Conservation (phyloP, 2,797 vertebrate genomes). For the Rhinophrynus dorsalis region DNA sequence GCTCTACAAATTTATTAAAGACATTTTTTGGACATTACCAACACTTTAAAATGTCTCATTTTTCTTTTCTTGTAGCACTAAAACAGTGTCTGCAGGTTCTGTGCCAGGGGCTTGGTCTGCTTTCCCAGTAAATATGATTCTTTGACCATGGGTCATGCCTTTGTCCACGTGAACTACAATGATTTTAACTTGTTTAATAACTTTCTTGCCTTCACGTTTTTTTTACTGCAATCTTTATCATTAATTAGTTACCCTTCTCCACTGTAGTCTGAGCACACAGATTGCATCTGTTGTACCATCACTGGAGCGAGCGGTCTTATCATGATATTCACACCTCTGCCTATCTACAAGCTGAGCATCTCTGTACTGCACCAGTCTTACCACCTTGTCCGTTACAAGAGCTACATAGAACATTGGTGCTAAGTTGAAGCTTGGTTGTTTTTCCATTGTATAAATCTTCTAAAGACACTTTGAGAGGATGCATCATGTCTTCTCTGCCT, state of each 20-base stretch:
- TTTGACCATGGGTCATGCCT: constrained; percentile 96
- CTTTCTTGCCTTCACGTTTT: constrained; percentile 97
- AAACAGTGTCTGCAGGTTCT: constrained; percentile 93
- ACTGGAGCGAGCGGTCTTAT: constrained; percentile 94
- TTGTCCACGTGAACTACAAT: constrained; percentile 97
- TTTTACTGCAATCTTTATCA: constrained; percentile 97
- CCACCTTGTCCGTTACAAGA: constrained; percentile 95
- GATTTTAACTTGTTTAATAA: constrained; percentile 96
- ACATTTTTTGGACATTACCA: no score
- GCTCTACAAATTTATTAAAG: no score
- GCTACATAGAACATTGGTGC: constrained; percentile 97
- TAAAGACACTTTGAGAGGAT: constrained; percentile 93
- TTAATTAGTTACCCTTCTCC: constrained; percentile 98
- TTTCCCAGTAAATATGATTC: no score
- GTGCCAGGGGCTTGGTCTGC: constrained; percentile 92
- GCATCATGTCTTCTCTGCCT: constrained; percentile 97
- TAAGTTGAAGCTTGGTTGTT: no score
- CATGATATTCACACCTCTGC: constrained; percentile 93
- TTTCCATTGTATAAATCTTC: no score
- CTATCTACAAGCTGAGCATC: constrained; percentile 88
- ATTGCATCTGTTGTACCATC: constrained; percentile 98
- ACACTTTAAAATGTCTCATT: no score
- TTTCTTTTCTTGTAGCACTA: no score
- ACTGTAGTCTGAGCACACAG: constrained; percentile 92
- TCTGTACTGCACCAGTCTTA: constrained; percentile 93